Percentiles rank a stretch among this genome's conserved stretches.
Evolutionary conservation across 2,113 vertebrate genomes (phyloP).

Genomic region (Bucco capensis): DNA sequence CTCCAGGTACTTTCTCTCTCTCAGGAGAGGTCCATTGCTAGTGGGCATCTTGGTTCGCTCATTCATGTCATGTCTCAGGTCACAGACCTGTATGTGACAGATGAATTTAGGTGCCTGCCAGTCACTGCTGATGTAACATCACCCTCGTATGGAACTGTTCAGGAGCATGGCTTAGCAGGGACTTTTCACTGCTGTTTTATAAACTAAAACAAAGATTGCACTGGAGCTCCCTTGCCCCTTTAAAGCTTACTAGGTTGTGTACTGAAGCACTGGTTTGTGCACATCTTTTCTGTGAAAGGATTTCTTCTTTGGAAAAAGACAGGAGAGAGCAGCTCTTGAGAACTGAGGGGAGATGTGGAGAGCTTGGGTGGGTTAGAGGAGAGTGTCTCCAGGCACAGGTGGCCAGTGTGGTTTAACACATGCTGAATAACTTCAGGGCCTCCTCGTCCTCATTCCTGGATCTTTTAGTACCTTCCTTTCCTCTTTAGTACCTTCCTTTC

Average conservation of each 20-base stretch:
- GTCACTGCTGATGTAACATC: neutral
- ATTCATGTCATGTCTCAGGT: neutral
- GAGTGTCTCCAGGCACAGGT: neutral
- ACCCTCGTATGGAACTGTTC: fast-evolving
- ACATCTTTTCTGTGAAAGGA: neutral
- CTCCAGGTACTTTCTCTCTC: neutral
- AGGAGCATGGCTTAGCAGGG: neutral
- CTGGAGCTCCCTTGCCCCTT: neutral
- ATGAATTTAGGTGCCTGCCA: neutral
- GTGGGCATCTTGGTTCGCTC: neutral
- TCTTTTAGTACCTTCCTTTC: neutral
- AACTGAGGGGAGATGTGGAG: neutral
- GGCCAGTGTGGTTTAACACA: neutral
- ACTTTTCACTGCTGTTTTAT: neutral
- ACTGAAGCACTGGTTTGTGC: neutral
- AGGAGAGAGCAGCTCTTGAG: neutral
- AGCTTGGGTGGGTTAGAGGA: neutral
- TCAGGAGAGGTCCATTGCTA: neutral
- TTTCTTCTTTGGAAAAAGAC: neutral
- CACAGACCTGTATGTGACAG: neutral
- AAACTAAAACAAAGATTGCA: neutral
- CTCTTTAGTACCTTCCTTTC: neutral
- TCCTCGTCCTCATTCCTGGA: neutral
- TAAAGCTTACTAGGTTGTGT: neutral
- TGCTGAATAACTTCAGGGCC: fast-evolving